Percentiles rank a stretch among this genome's conserved stretches.
Evolutionary conservation across 92 coral and sea anemone genomes (phyloP).

Genomic region (Palythoa caribaeorum): DNA sequence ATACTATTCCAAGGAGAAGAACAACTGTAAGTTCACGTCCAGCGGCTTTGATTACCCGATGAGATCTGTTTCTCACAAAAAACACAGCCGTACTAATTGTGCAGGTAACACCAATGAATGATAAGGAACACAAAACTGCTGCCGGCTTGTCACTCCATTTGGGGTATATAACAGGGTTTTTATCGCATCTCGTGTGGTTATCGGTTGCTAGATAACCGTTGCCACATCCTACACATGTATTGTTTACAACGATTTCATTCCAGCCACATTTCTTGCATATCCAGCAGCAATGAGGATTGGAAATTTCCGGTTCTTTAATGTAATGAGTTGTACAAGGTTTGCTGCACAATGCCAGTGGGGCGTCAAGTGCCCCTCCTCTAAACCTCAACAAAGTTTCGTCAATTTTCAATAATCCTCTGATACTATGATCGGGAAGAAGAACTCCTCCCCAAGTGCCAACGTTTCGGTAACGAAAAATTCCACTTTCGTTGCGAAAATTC

Average conservation of each 20-base stretch:
- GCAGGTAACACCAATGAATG: slow-evolving; percentile 53
- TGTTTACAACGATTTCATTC: slow-evolving; percentile 51
- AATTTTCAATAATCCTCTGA: slow-evolving; percentile 42
- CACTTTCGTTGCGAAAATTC: slow-evolving; percentile 55
- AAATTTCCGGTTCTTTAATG: slow-evolving; percentile 41
- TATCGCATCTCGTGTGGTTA: slow-evolving; percentile 43
- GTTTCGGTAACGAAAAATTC: slow-evolving; percentile 33
- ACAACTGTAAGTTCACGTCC: slow-evolving; percentile 64
- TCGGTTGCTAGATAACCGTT: slow-evolving; percentile 29
- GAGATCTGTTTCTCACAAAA: slow-evolving; percentile 48
- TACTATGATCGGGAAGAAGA: slow-evolving; percentile 26
- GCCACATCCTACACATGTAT: slow-evolving; percentile 46
- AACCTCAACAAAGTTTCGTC: slow-evolving; percentile 36
- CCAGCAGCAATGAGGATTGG: slow-evolving; percentile 60
- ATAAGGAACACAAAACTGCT: slow-evolving; percentile 34
- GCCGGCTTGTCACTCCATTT: slow-evolving; percentile 35
- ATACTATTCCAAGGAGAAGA: slow-evolving; percentile 47
- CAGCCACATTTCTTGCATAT: slow-evolving; percentile 40
- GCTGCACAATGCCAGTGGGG: slow-evolving; percentile 58
- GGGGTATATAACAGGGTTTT: slow-evolving; percentile 37
- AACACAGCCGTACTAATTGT: slow-evolving; percentile 37
- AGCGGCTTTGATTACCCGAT: slow-evolving; percentile 60
- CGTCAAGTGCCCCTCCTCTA: slow-evolving; percentile 2
- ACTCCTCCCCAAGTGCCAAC: slow-evolving; percentile 63
- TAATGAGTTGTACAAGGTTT: slow-evolving; percentile 37